Base-by-base conservation (phyloP, 2,888 invertebrate species). In the Drosophila prolongata region DNA sequence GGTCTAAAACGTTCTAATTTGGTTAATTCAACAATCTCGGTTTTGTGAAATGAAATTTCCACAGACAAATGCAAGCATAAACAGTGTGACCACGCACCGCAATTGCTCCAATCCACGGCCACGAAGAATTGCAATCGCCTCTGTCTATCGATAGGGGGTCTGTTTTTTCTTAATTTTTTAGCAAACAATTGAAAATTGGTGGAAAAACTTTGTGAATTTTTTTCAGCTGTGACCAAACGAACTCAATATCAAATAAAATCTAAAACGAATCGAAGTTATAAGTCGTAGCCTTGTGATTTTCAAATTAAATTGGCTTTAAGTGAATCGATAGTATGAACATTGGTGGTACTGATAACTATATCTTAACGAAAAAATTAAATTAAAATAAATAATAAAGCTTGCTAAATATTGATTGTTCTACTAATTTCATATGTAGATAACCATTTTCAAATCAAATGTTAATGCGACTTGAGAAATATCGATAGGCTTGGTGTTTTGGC, bases 1-100 rank as follows among this genome's bases (percentile, higher is more conserved):
- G 24, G 14, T 69, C 52, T 61, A 57, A 65, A 83, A 61, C 65
- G 67, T 68, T 80, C 62, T 82, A 77, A 80, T 79, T 84, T 72
- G 62, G 53, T 73, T 68, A 76, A 74, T 74, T 78, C 70, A 70
- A 60, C 73, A 76, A 69, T 65, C 75, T 47, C 47, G 34, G 34
- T 34, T 47, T 30, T 71, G 42, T 58, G 54, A 71, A 75, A 75
- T 80, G 66, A 83, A 80, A 77, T 76, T 78, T 65, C 55, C 66
- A 66, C 77, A 59, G 60, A 61, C 82, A 47, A 47, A 59, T 19
- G 44, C 56, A 57, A 57, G 47, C 47, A 34, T 34, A 46, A 9
- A 46, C 6, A 34, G 30, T 47, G 47, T 47, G 30, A 47, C 47
- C 30, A 47, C 6, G 13, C 47, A 34, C 47, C 34, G 30, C 46